Evolutionary conservation across 1,140 invertebrate genomes (phyloP).

Genomic region (Armadillidium nasatum): DNA sequence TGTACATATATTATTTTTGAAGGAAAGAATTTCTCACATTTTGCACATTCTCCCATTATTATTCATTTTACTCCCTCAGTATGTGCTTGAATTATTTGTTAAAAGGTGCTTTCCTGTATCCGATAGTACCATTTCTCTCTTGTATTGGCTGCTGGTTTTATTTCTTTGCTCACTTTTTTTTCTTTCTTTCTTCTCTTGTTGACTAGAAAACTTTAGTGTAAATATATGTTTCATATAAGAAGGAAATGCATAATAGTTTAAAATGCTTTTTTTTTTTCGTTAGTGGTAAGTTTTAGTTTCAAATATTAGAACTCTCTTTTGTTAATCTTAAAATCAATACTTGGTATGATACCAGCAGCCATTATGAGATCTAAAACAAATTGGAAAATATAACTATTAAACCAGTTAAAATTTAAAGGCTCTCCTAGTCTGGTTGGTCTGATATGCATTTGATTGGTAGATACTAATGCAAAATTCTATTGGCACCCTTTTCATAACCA

Average conservation of each 20-base stretch:
- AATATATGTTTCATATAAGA: too few relatives aligned
- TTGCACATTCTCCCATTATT: not conserved
- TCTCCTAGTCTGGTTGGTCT: conserved; percentile 3
- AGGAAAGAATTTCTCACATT: not conserved
- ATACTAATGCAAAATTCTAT: not conserved
- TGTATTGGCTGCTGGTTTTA: conserved; percentile 3
- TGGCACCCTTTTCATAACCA: conserved; percentile 5
- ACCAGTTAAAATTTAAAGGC: not conserved
- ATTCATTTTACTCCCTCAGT: not conserved
- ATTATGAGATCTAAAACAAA: not conserved
- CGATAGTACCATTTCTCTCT: not conserved
- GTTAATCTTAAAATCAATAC: not conserved
- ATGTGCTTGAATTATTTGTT: not conserved
- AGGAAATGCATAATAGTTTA: too few relatives aligned
- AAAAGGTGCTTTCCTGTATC: conserved; percentile 2
- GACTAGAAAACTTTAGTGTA: not conserved
- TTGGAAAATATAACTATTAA: not conserved
- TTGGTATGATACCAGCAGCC: conserved; percentile 3
- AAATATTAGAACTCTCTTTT: not conserved
- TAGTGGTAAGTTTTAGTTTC: not conserved
- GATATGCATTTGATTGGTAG: not conserved
- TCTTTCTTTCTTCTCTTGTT: not conserved
- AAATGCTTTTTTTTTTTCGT: not conserved
- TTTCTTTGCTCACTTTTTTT: not conserved
- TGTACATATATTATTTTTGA: not conserved